Conservation (phyloP, 2,888 invertebrate species). For the Agrochola macilenta region DNA sequence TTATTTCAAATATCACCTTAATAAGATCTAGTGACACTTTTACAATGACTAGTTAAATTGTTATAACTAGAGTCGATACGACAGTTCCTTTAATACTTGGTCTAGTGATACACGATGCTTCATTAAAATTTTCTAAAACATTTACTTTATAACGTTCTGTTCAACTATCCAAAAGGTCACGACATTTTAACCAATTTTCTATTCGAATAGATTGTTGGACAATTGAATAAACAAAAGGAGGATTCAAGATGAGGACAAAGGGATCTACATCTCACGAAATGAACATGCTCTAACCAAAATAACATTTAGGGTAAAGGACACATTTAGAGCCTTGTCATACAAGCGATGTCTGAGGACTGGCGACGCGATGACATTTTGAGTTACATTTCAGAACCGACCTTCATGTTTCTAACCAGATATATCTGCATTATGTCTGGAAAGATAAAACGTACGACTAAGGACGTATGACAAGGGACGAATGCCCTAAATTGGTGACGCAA, state of each 20-base stretch:
- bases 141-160: constrained; percentile 15
- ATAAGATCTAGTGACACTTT: constrained; percentile 22
- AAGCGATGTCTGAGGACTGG: constrained; percentile 35
- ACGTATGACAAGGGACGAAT: background rate
- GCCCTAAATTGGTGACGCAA: constrained; percentile 4
- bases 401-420: constrained; percentile 23
- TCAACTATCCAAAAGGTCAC: constrained; percentile 25
- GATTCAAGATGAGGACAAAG: constrained; percentile 38
- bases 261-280: constrained; percentile 49
- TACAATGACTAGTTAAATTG: constrained; percentile 24
- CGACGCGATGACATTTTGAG: constrained; percentile 28
- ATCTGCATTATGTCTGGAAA: constrained; percentile 17
- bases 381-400: constrained; percentile 10
- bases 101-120: constrained; percentile 32
- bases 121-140: constrained; percentile 37
- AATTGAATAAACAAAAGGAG: constrained; percentile 39
- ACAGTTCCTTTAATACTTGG: constrained; percentile 24
- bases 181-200: constrained; percentile 36
- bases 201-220: constrained; percentile 22
- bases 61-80: constrained; percentile 20
- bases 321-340: constrained; percentile 51
- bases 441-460: constrained; percentile 7
- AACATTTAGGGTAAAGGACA: constrained; percentile 55
- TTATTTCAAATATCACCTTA: constrained; percentile 16
- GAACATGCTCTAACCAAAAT: constrained; percentile 58